Evolutionary conservation across 1,140 invertebrate genomes (phyloP).

Genomic region (Euborellia annulipes): DNA sequence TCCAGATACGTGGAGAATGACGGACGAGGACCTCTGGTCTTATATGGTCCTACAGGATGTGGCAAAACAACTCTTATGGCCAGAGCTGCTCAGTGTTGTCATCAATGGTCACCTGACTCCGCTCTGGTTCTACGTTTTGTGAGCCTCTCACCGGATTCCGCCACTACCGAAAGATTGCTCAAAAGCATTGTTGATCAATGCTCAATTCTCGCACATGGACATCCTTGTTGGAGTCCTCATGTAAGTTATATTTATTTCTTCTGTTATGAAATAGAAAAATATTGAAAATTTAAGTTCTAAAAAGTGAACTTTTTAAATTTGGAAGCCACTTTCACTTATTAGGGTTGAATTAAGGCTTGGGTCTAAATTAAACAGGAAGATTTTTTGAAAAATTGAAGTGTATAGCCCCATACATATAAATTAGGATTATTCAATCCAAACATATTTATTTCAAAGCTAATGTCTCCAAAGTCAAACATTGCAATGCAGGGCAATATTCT

Average conservation of each 20-base stretch:
- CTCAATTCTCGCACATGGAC: slow-evolving; percentile 39
- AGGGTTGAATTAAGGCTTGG: no score
- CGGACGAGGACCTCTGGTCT: slow-evolving; percentile 40
- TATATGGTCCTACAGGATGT: slow-evolving; percentile 61
- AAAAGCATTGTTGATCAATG: slow-evolving; percentile 50
- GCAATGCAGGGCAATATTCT: no score
- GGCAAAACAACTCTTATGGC: slow-evolving; percentile 66
- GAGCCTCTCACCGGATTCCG: slow-evolving; percentile 47
- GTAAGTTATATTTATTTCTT: no score
- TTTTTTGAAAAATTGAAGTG: no score
- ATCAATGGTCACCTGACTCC: slow-evolving; percentile 48
- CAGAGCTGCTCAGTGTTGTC: slow-evolving; percentile 44
- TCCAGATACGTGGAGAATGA: slow-evolving; percentile 47
- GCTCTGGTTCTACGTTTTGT: slow-evolving; percentile 41
- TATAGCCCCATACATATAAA: no score
- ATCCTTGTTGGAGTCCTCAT: slow-evolving; percentile 38
- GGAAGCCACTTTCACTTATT: no score
- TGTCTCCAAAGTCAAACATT: no score
- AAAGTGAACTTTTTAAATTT: no score
- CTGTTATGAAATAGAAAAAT: no score
- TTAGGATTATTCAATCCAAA: no score
- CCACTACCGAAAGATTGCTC: slow-evolving; percentile 44
- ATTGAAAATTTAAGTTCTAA: slow-evolving; percentile 3
- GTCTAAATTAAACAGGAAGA: no score
- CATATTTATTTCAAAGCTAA: no score